Evolutionary conservation across 2,888 invertebrate genomes (phyloP), one percentile per base, ranked within the genome.

Genomic region (Drosophila formosana): DNA sequence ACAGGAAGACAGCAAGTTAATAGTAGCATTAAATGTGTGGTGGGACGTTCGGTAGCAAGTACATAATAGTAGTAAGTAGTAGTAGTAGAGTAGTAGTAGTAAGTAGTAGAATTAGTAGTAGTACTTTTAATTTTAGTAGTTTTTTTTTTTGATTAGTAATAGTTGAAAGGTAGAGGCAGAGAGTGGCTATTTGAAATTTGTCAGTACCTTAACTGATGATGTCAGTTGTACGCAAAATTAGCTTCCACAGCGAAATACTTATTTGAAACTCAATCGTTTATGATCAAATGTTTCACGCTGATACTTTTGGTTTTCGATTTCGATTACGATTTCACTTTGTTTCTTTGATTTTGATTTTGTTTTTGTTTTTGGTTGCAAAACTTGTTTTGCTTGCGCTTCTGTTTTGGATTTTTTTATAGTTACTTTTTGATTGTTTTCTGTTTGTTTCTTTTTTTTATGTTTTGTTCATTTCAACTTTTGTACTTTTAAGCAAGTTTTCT

Each of bases 401-500:
- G 43, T 34, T 32, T 56, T 56, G 8, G 4, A 25, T 46, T 63
- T 66, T 26, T 8, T 11, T 61, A 41, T 53, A 3, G 25, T 63
- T 52, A 30, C 8, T 43, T 60, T 64, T 46, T 43, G 6, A 32
- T 39, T 18, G 30, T 56, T 66, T 49, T n/a, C 43, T 53, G 60
- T 39, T 23, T 43, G 56, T 41, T 58, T 64, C 51, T 55, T 18
- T 61, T 65, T 72, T 18, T 66, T 67, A 65, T 34, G 65, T 80
- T 80, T 62, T 70, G 66, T 58, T 71, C 34, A 46, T 55, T 64
- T 72, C 70, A 78, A 72, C 65, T 76, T 69, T 70, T 80, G 83
- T 82, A 84, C 79, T 87, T 82, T 88, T 89, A 88, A 81, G 82
- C 86, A 89, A 88, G 84, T 85, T 86, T 88, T 90, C 91, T 91